These are phyloP conservation scores for Malthinus seriepunctatus DNA, from an alignment of 2,888 invertebrate genomes.

Conservation along the genomic window DNA sequence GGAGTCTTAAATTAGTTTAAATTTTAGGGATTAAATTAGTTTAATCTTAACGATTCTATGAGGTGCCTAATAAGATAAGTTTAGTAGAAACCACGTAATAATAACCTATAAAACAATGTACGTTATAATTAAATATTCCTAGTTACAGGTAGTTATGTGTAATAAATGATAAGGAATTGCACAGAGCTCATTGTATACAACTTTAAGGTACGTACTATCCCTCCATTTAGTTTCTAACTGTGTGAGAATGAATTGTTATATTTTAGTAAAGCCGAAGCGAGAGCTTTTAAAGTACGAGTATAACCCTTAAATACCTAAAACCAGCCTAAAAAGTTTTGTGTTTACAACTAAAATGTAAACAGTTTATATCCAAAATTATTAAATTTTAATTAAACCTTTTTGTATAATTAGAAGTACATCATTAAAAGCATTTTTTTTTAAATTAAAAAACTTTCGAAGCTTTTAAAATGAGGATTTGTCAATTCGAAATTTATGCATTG, in stretches of 20 bases:
- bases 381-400: slow-evolving; percentile 9
- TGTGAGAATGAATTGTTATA: slow-evolving; percentile 15
- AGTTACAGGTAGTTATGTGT: slow-evolving; percentile 7
- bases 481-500: background rate
- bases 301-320: slow-evolving; percentile 9
- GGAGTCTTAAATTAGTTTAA: no score
- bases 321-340: slow-evolving; percentile 3
- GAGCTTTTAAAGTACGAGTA: slow-evolving; percentile 8
- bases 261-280: slow-evolving; percentile 10
- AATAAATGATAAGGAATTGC: slow-evolving; percentile 6
- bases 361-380: slow-evolving; percentile 6
- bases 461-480: no score
- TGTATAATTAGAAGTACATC: no score
- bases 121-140: slow-evolving; percentile 5
- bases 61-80: background rate
- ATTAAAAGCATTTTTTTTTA: no score
- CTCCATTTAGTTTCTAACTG: slow-evolving; percentile 13
- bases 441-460: no score
- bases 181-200: slow-evolving; percentile 1
- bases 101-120: background rate
- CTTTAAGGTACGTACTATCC: slow-evolving; percentile 9
- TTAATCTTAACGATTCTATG: no score
- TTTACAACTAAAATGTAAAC: slow-evolving; percentile 12
- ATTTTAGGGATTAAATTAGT: no score
- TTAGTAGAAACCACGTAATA: background rate